phyloP scores from a whole-genome alignment of 2,113 vertebrate genomes.

The Gracilinanus agilis region DNA sequence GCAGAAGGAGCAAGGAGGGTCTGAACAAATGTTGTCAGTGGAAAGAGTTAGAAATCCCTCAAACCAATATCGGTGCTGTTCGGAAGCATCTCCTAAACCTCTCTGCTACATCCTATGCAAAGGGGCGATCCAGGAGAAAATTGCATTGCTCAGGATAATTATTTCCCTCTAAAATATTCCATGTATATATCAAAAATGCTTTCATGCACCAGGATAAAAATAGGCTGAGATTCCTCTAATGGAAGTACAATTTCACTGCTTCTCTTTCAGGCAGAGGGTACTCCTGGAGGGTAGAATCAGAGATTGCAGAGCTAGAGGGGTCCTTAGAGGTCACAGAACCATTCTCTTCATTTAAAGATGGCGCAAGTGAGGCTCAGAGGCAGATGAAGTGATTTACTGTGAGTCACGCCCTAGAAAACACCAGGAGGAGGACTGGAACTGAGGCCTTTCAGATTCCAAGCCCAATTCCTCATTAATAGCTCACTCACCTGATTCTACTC shows the following conservation, averaged over 20 bases:
- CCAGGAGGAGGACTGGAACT: too few species aligned
- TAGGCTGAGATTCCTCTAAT: not conserved
- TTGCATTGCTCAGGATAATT: not conserved
- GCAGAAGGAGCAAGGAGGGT: not conserved
- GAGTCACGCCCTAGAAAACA: not conserved
- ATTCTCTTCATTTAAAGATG: not conserved
- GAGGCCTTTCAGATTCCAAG: too few species aligned
- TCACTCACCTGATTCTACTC: not conserved
- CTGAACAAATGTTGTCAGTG: not conserved
- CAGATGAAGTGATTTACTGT: too few species aligned
- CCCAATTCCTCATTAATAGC: not conserved
- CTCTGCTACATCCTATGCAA: not conserved
- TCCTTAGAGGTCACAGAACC: too few species aligned
- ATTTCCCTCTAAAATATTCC: not conserved
- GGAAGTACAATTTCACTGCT: not conserved
- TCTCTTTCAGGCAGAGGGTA: not conserved
- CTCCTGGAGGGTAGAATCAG: not conserved
- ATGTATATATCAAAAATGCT: not conserved
- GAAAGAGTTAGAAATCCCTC: too few species aligned
- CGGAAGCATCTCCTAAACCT: not conserved
- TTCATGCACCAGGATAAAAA: not conserved
- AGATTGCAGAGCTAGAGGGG: too few species aligned
- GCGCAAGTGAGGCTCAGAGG: not conserved
- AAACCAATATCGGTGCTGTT: accelerated
- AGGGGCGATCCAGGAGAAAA: not conserved